Evolutionary conservation across 2,797 vertebrate genomes (phyloP).

Genomic region (Diceros bicornis): DNA sequence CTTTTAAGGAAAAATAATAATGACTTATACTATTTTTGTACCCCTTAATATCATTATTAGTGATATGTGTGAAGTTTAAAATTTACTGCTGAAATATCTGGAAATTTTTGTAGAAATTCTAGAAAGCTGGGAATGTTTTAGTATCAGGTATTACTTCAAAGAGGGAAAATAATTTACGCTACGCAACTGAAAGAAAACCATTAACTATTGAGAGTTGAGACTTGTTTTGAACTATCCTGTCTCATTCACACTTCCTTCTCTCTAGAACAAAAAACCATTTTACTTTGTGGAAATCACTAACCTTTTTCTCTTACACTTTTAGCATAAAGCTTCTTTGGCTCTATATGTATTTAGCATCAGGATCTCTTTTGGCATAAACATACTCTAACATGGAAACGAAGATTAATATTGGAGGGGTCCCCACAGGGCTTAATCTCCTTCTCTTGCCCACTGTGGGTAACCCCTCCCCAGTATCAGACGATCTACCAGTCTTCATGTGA

Average conservation of each 20-base stretch:
- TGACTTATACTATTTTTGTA: not conserved
- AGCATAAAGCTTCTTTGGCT: not conserved
- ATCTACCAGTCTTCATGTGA: not conserved
- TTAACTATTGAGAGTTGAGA: not conserved
- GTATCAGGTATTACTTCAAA: not conserved
- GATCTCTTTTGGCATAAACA: not conserved
- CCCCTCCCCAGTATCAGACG: rapidly evolving
- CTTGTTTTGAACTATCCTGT: not conserved
- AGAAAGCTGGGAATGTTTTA: not conserved
- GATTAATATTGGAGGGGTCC: not conserved
- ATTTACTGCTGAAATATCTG: too few species aligned
- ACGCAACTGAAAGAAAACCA: not conserved
- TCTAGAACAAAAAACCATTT: not conserved
- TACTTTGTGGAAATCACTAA: not conserved
- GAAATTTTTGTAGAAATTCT: not conserved
- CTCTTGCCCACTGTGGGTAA: rapidly evolving
- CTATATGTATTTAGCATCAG: not conserved
- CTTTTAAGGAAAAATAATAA: not conserved
- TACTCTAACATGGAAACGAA: not conserved
- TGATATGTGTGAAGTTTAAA: too few species aligned
- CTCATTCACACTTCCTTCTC: not conserved
- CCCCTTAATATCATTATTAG: not conserved
- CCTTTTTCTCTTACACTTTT: not conserved
- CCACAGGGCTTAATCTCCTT: not conserved
- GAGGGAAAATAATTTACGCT: too few species aligned